Percentiles rank a stretch among this genome's conserved stretches.
Conservation (phyloP, 37 sponge, comb jelly and placozoan species). For the Trichoplax adhaerens region DNA sequence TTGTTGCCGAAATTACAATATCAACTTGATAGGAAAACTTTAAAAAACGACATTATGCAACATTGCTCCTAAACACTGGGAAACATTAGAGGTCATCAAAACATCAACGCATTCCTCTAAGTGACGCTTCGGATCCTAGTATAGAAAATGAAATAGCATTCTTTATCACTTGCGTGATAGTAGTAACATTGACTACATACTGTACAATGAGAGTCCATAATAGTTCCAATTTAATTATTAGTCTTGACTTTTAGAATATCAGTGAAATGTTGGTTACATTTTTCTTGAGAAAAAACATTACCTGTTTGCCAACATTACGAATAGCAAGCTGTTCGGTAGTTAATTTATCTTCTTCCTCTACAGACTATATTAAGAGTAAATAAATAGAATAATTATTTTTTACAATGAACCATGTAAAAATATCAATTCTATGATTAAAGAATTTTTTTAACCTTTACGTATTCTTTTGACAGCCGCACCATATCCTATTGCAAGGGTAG, state of each 20-base stretch:
- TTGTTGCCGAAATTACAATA: too few species aligned
- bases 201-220: too few species aligned
- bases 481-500: slow-evolving; percentile 16
- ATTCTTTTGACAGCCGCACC: slow-evolving; percentile 73
- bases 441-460: slow-evolving; percentile 50
- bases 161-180: too few species aligned
- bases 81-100: slow-evolving; percentile 83
- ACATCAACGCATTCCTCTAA: slow-evolving; percentile 89
- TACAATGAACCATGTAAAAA: too few species aligned
- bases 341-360: slow-evolving; percentile 85
- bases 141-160: background rate
- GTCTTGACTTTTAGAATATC: too few species aligned
- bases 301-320: slow-evolving; percentile 94
- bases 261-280: too few species aligned
- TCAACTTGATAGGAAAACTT: background rate
- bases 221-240: too few species aligned
- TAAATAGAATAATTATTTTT: slow-evolving; percentile 13
- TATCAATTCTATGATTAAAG: too few species aligned
- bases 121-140: slow-evolving; percentile 90
- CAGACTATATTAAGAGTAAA: slow-evolving; percentile 6
- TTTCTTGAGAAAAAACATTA: background rate
- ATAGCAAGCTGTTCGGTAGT: slow-evolving; percentile 86
- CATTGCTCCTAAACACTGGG: slow-evolving; percentile 94
- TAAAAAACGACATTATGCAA: slow-evolving; percentile 90
- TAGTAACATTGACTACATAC: too few species aligned